Evolutionary conservation across 2,113 vertebrate species (phyloP).

Genomic region (Carollia perspicillata): DNA sequence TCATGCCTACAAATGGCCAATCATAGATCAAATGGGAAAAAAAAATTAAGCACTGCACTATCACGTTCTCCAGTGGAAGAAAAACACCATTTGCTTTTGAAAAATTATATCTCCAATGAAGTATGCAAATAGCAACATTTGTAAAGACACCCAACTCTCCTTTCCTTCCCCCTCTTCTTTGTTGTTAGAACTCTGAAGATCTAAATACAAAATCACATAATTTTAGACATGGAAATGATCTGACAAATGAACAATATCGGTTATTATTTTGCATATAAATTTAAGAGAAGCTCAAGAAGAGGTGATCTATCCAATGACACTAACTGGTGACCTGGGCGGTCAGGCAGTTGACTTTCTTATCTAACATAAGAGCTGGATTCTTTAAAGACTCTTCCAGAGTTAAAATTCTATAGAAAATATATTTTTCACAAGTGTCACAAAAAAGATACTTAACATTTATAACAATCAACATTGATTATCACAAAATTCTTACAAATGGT

Average conservation of each 20-base stretch:
- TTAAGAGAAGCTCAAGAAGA: slow-evolving; percentile 35
- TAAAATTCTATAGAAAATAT: slow-evolving; percentile 45
- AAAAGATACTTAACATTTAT: slow-evolving; percentile 50
- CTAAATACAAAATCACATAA: slow-evolving; percentile 31
- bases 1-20: slow-evolving; percentile 30
- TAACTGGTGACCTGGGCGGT: not conserved
- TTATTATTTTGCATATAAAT: slow-evolving; percentile 30
- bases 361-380: slow-evolving; percentile 5
- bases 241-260: slow-evolving; percentile 28
- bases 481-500: slow-evolving; percentile 51
- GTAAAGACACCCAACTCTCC: slow-evolving; percentile 19
- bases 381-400: slow-evolving; percentile 38
- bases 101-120: slow-evolving; percentile 10
- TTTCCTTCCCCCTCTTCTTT: not conserved
- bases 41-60: not conserved
- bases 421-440: slow-evolving; percentile 45
- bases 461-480: slow-evolving; percentile 30
- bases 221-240: slow-evolving; percentile 31
- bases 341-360: slow-evolving; percentile 30
- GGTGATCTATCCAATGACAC: not conserved
- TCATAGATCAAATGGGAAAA: slow-evolving; percentile 18
- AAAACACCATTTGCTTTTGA: slow-evolving; percentile 36
- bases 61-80: slow-evolving; percentile 3
- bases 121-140: not conserved
- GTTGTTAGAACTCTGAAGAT: not conserved